Base-by-base conservation (phyloP, 1,140 invertebrate species). In the Micrasema minimum region DNA sequence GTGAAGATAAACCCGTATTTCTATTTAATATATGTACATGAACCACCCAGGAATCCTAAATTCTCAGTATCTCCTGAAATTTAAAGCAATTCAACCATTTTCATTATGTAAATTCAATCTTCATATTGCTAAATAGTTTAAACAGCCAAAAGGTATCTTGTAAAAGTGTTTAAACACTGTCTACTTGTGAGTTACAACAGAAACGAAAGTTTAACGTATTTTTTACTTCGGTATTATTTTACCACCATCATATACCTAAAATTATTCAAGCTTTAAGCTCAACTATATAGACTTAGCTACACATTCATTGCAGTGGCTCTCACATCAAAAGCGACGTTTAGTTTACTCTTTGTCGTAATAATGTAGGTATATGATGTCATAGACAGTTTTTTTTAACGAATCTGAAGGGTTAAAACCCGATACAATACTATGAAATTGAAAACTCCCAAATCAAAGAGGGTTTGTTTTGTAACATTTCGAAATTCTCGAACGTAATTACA, bases 321-420 rank as follows among this genome's bases (percentile, higher is more conserved):
- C 26, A 31, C 7, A 31, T 41, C 9, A 59, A 59, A 59, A 41
- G 55, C 1, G 35, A 2, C 37, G 6, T 2, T 22, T 41, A 2
- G 22, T 22, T 59, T 59, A 20, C 16, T 18, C 2, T 2, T 14
- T 41, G 9, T 31, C 7, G 26, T 31, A 31, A 31, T 31, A 31
- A 31, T 31, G 26, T 7, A 31, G 2, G 3, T 31, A 31, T 31
- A 31, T 31, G 2, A 31, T 7, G 7, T 4, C 7, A 31, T 31
- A 7, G 2, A 31, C 7, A 31, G 26, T 31, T 31, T 31, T 31
- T 4, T 7, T 2, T 31, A n/a, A 31, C 7, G 26, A 7, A 31
- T 31, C 23, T 4, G 9, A 59, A 41, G 55, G 55, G 55, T 38
- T 59, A 38, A 38, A 55, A n/a, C 51, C 31, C 51, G n/a, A 20